phyloP scores from a whole-genome alignment of 2,113 vertebrate genomes.

The Triplophysa tibetana region DNA sequence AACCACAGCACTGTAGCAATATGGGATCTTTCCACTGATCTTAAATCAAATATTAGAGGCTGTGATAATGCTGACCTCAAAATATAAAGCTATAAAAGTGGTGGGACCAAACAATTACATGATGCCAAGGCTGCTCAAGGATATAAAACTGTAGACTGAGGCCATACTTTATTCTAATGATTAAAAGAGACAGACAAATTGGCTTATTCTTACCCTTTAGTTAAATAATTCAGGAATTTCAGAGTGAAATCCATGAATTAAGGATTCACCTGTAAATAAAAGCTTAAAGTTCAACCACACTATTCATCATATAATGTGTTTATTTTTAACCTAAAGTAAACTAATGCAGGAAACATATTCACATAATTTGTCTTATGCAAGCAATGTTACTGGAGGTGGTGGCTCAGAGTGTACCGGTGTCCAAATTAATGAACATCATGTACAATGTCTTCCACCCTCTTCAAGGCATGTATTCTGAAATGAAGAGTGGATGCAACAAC shows the following conservation, averaged over 20 bases:
- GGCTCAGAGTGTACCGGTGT: constrained; percentile 18
- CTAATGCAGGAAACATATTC: constrained; percentile 7
- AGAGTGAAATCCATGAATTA: constrained; percentile 4
- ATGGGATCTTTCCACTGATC: constrained; percentile 2
- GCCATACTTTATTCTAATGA: constrained; percentile 21
- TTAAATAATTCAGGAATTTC: neutral
- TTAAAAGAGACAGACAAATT: neutral
- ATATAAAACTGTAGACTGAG: constrained; percentile 5
- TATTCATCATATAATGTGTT: neutral
- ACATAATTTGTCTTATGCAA: constrained; percentile 25
- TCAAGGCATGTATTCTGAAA: constrained; percentile 20
- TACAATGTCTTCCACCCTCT: constrained; percentile 38
- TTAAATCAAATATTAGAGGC: constrained; percentile 26
- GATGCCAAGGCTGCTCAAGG: neutral
- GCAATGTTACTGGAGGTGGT: constrained; percentile 45
- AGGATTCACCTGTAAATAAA: neutral
- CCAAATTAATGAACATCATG: constrained; percentile 23
- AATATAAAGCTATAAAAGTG: neutral
- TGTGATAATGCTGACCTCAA: constrained; percentile 29
- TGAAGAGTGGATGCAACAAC: constrained; percentile 17
- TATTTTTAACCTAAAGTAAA: constrained; percentile 17
- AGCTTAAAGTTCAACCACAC: neutral
- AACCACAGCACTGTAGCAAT: constrained; percentile 17
- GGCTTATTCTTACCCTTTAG: constrained; percentile 3
- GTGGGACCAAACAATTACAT: constrained; percentile 10